phyloP scores from a whole-genome alignment of 2,888 invertebrate species.

The Operophtera brumata region DNA sequence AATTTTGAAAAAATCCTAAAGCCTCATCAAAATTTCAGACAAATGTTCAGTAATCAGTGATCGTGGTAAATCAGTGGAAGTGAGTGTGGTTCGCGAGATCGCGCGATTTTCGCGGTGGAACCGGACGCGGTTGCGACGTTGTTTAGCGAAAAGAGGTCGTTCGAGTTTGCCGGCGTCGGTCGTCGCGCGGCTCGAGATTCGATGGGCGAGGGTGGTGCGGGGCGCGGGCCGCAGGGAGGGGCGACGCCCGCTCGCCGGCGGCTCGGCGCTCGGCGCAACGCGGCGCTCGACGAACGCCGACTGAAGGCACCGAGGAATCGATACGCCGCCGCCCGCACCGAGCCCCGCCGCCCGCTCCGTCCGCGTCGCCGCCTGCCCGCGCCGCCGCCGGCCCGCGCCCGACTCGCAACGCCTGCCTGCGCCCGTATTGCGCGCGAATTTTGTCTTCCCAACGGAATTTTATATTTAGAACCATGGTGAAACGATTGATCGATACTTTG shows the following conservation, averaged over 20 bases:
- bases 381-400: slow-evolving; percentile 47
- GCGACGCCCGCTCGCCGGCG: slow-evolving; percentile 71
- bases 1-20: slow-evolving; percentile 14
- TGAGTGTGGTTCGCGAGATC: slow-evolving; percentile 49
- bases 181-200: slow-evolving; percentile 54
- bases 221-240: slow-evolving; percentile 57
- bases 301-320: slow-evolving; percentile 77
- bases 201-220: slow-evolving; percentile 48
- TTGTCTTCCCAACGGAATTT: slow-evolving; percentile 78
- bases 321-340: slow-evolving; percentile 62
- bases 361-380: slow-evolving; percentile 57
- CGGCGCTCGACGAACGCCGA: slow-evolving; percentile 79
- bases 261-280: slow-evolving; percentile 76
- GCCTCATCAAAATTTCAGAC: slow-evolving; percentile 11
- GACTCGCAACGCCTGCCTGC: slow-evolving; percentile 61
- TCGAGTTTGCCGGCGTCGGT: slow-evolving; percentile 74
- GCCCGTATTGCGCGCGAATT: slow-evolving; percentile 80
- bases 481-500: slow-evolving; percentile 79
- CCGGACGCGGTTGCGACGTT: slow-evolving; percentile 73
- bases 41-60: slow-evolving; percentile 8
- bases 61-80: slow-evolving; percentile 34
- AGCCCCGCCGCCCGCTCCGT: slow-evolving; percentile 47
- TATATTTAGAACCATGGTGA: slow-evolving; percentile 80
- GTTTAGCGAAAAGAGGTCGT: slow-evolving; percentile 78
- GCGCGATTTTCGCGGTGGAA: slow-evolving; percentile 74